Conservation (phyloP, 2,797 vertebrate genomes). For the Siniperca scherzeri region DNA sequence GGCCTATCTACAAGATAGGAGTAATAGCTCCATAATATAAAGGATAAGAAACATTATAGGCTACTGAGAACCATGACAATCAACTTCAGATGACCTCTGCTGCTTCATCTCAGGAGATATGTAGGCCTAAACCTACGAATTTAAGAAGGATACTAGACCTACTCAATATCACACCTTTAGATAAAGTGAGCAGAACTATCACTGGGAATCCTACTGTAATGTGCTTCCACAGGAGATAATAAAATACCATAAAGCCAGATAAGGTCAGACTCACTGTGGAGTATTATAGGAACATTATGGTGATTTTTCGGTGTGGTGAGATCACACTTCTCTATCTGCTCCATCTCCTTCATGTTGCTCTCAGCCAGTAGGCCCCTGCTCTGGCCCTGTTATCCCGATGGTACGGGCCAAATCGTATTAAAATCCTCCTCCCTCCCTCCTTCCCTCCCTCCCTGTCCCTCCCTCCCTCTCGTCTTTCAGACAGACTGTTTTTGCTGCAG, state of each 20-base stretch:
- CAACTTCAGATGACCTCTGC: slow-evolving; percentile 45
- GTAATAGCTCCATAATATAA: slow-evolving; percentile 56
- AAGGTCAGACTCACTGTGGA: slow-evolving; percentile 60
- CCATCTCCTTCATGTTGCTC: slow-evolving; percentile 74
- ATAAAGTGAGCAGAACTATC: slow-evolving; percentile 19
- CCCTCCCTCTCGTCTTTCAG: slow-evolving; percentile 79
- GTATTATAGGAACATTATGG: slow-evolving; percentile 36
- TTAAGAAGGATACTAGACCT: not conserved
- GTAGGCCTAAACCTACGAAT: slow-evolving; percentile 2
- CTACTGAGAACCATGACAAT: slow-evolving; percentile 43
- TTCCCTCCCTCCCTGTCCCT: slow-evolving; percentile 57
- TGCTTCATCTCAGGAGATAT: slow-evolving; percentile 5
- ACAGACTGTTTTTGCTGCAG: slow-evolving; percentile 91
- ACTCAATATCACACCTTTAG: slow-evolving; percentile 27
- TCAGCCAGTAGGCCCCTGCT: slow-evolving; percentile 75
- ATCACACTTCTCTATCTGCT: slow-evolving; percentile 73
- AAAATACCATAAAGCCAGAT: slow-evolving; percentile 44
- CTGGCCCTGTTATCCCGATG: slow-evolving; percentile 85
- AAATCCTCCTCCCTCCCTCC: slow-evolving; percentile 73
- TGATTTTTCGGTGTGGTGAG: slow-evolving; percentile 47
- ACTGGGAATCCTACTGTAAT: slow-evolving; percentile 3
- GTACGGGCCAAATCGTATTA: slow-evolving; percentile 89
- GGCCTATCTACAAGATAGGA: slow-evolving; percentile 49
- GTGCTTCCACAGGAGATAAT: slow-evolving; percentile 26
- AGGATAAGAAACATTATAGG: slow-evolving; percentile 62